Evolutionary conservation across 2,797 vertebrate genomes (phyloP), one percentile per base, ranked within the genome.

Genomic region (Prunella strophiata): DNA sequence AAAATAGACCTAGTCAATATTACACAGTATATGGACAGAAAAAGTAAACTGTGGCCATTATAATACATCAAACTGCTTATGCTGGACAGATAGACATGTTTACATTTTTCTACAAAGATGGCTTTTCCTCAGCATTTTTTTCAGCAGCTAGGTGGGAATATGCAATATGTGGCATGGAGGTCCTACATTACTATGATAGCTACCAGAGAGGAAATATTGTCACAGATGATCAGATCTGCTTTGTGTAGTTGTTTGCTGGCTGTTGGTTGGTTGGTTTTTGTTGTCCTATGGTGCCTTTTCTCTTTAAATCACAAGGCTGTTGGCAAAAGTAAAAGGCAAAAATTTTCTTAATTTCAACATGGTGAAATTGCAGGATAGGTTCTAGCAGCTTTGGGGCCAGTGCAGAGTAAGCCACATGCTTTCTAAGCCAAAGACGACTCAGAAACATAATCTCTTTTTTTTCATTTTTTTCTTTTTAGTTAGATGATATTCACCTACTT

Each of bases 21-120:
- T 95, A 84, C 65, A 91, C 30, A 97, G 95, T 97, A 92, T 85
- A 97, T 78, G 94, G 80, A 87, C 85, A 97, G 92, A 88, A 81
- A 88, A 93, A 96, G 65, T 90, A 93, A 97, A 95, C 22, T 78
- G 61, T 80, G 55, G 43, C 48, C 25, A 67, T 30, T 40, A 40
- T 70, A 79, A 85, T 32, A 40, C n/a, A 70, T 47, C 22, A 52
- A 86, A 57, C 16, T 96, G 34, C 10, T 55, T 58, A 66, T 55
- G 11, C 11, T 59, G 43, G 59, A 27, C 21, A 34, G 51, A 34
- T 30, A 55, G 36, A 81, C 11, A 48, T 29, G 1, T 66, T 81
- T 62, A 45, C 11, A 4, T 48, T 30, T 76, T 84, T 76, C 57
- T 71, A 8, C 16, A 79, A 66, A 90, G 30, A 34, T 42, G 25